Evolutionary conservation across 2,888 invertebrate species (phyloP).

Genomic region (Brachyptera risi): DNA sequence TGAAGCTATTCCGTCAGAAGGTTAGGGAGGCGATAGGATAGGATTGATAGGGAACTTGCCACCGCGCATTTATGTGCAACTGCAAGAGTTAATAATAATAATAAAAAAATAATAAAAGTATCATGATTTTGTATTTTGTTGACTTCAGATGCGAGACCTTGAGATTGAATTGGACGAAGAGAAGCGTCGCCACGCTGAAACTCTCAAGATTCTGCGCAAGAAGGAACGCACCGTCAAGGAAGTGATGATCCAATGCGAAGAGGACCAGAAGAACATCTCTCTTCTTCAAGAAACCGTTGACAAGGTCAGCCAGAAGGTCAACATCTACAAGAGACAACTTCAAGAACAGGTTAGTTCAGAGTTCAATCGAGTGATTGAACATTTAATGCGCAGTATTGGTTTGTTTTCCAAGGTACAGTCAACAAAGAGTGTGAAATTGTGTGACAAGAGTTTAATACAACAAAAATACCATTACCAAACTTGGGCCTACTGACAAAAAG

Average conservation of each 20-base stretch:
- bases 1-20: no score
- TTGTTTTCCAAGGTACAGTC: not conserved
- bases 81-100: no score
- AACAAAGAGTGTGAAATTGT: not conserved
- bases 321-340: slow-evolving; percentile 93
- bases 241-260: slow-evolving; percentile 90
- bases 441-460: not conserved
- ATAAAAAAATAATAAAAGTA: no score
- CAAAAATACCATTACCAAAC: not conserved
- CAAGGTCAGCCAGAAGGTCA: slow-evolving; percentile 81
- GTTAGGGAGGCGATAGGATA: no score
- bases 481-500: no score
- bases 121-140: no score
- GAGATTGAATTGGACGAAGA: slow-evolving; percentile 95
- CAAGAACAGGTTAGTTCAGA: slow-evolving; percentile 73
- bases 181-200: slow-evolving; percentile 94
- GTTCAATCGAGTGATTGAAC: no score
- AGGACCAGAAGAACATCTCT: slow-evolving; percentile 93
- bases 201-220: slow-evolving; percentile 95
- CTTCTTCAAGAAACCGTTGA: slow-evolving; percentile 88
- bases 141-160: slow-evolving; percentile 75
- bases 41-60: no score
- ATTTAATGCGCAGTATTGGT: no score
- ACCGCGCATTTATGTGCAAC: no score
- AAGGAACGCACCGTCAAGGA: slow-evolving; percentile 97